These are phyloP conservation scores for Acronicta alni DNA, from an alignment of 2,888 invertebrate genomes.

Conservation along the genomic window DNA sequence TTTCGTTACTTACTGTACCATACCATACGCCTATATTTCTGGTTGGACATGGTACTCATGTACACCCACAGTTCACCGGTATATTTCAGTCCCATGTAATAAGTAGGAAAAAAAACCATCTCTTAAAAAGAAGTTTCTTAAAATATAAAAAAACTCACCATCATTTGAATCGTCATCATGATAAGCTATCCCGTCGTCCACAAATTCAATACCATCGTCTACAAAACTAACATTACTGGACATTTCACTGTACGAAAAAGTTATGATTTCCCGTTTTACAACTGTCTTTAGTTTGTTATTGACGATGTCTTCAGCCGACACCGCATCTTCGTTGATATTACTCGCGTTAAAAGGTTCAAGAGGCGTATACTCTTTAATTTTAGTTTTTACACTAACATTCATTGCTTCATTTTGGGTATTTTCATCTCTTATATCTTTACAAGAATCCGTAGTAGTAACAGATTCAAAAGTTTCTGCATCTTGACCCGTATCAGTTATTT, in stretches of 20 bases:
- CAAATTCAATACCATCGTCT: slow-evolving; percentile 72
- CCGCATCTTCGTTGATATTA: background rate
- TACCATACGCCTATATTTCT: too few relatives aligned
- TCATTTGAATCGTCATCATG: slow-evolving; percentile 29
- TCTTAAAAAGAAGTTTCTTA: too few relatives aligned
- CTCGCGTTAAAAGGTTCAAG: slow-evolving; percentile 1
- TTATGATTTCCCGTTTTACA: slow-evolving; percentile 3
- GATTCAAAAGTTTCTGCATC: background rate
- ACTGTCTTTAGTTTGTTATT: background rate
- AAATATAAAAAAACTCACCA: slow-evolving; percentile 24
- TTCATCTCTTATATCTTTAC: background rate
- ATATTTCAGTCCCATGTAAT: too few relatives aligned
- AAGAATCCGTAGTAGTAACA: too few relatives aligned
- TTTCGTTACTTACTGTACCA: too few relatives aligned
- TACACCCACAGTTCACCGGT: too few relatives aligned
- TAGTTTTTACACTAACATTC: slow-evolving; percentile 18
- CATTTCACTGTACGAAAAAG: slow-evolving; percentile 51
- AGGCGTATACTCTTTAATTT: background rate
- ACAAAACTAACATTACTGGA: slow-evolving; percentile 61
- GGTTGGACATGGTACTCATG: too few relatives aligned
- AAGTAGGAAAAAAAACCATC: too few relatives aligned
- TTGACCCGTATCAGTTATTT: background rate
- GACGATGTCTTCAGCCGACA: background rate
- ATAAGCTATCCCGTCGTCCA: slow-evolving; percentile 66
- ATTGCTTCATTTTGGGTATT: slow-evolving; percentile 24